A percentile compares a stretch with the other conserved stretches of the same genome.
These are phyloP conservation scores for Lasioglossum villosulum DNA, from an alignment of 2,888 invertebrate species.

Conservation along the genomic window DNA sequence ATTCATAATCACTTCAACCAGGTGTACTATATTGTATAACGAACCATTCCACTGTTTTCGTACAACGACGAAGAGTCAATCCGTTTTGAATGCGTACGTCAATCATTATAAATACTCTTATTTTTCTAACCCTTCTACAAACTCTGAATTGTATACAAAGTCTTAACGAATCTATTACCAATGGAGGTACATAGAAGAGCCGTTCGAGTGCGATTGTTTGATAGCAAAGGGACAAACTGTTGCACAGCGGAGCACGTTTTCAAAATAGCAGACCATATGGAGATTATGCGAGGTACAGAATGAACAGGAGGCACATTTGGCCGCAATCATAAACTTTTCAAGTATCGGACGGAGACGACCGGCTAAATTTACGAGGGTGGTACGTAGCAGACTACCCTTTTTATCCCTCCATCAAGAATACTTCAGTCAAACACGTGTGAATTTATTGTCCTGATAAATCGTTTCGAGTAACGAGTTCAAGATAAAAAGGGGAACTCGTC, in stretches of 20 bases:
- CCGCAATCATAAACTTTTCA: slow-evolving; percentile 7
- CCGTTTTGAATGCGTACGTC: background rate
- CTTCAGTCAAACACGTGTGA: slow-evolving; percentile 13
- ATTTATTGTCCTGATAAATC: slow-evolving; percentile 9
- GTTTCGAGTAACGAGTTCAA: background rate
- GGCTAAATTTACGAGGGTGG: slow-evolving; percentile 9
- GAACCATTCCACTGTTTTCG: background rate
- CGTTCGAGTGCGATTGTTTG: background rate
- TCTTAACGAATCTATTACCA: background rate
- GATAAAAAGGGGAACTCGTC: background rate
- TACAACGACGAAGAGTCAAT: background rate
- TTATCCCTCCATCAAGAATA: background rate
- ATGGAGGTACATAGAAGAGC: background rate
- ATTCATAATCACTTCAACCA: background rate
- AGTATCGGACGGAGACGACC: slow-evolving; percentile 5
- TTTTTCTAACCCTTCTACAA: background rate
- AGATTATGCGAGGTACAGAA: background rate
- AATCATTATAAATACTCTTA: background rate
- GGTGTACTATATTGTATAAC: background rate
- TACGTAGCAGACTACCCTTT: background rate
- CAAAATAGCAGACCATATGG: slow-evolving; percentile 3
- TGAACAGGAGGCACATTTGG: background rate
- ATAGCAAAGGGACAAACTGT: background rate
- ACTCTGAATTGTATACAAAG: background rate
- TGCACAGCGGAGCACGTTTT: background rate